A percentile compares a stretch with the other conserved stretches of the same genome.
phyloP scores from a whole-genome alignment of 1,140 invertebrate species.

The Camponotus vicinus region DNA sequence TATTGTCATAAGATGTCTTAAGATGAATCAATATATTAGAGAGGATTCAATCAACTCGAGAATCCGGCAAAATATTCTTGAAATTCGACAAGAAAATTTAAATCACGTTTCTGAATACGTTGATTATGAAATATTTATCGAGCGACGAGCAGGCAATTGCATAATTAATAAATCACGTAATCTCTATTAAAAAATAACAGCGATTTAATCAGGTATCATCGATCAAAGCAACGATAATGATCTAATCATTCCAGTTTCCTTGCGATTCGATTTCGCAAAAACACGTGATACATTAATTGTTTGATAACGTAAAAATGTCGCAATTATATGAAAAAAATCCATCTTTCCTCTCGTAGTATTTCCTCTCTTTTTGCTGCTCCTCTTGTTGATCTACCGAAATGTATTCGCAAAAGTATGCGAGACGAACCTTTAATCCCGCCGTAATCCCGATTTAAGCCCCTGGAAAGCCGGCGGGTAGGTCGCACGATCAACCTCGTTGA shows the following conservation, averaged over 20 bases:
- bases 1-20: too few species aligned
- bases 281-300: not conserved
- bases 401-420: too few species aligned
- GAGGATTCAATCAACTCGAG: not conserved
- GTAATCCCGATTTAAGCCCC: slow-evolving; percentile 75
- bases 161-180: not conserved
- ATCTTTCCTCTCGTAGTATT: too few species aligned
- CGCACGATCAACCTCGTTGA: slow-evolving; percentile 18
- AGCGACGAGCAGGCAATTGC: not conserved
- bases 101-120: slow-evolving; percentile 21
- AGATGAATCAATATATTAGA: not conserved
- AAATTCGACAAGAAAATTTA: slow-evolving; percentile 15
- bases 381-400: too few species aligned
- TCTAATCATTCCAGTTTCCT: too few species aligned
- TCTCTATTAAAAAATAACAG: not conserved
- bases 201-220: not conserved
- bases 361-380: too few species aligned
- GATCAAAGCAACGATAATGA: too few species aligned
- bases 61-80: not conserved
- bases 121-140: slow-evolving; percentile 18
- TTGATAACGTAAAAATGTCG: too few species aligned
- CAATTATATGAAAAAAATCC: too few species aligned
- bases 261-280: not conserved
- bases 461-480: slow-evolving; percentile 65
- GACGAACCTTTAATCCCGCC: slow-evolving; percentile 68